Conservation (phyloP, 2,888 invertebrate species). For the Odontothrips loti region DNA sequence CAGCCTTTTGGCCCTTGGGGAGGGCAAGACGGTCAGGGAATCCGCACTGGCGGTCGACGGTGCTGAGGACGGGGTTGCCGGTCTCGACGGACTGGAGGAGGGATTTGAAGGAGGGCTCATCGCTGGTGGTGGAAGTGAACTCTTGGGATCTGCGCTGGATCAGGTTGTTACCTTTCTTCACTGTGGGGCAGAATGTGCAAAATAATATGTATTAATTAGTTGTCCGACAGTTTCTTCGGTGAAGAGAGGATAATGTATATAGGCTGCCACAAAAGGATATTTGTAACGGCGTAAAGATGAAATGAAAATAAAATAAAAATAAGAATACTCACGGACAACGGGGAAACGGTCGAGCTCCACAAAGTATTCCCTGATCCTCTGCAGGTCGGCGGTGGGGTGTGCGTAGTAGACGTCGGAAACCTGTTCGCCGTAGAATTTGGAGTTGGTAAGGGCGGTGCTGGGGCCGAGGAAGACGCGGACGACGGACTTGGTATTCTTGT, state of each 20-base stretch:
- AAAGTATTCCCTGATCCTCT: slow-evolving; percentile 53
- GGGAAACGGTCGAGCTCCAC: slow-evolving; percentile 61
- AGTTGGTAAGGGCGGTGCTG: neutral
- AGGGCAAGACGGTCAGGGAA: slow-evolving; percentile 60
- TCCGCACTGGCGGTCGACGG: slow-evolving; percentile 53
- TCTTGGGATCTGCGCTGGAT: slow-evolving; percentile 65
- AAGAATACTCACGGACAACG: slow-evolving; percentile 47
- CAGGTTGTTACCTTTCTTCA: slow-evolving; percentile 61
- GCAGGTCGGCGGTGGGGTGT: slow-evolving; percentile 33
- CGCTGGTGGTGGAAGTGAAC: slow-evolving; percentile 58
- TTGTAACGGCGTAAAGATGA: slow-evolving; percentile 41
- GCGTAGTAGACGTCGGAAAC: slow-evolving; percentile 30
- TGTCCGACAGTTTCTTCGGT: too few relatives aligned
- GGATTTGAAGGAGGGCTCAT: slow-evolving; percentile 60
- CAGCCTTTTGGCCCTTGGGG: slow-evolving; percentile 60
- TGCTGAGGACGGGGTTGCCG: slow-evolving; percentile 49
- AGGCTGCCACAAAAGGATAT: too few relatives aligned
- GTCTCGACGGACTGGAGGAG: slow-evolving; percentile 59
- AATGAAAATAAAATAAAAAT: neutral
- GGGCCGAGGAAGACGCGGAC: slow-evolving; percentile 1
- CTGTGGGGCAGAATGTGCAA: slow-evolving; percentile 34
- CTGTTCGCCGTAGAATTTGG: slow-evolving; percentile 33
- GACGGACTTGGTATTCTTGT: neutral
- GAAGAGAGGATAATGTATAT: too few relatives aligned
- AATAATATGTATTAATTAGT: too few relatives aligned